Conservation (phyloP, 2,888 invertebrate genomes). For the Ochropleura plecta region DNA sequence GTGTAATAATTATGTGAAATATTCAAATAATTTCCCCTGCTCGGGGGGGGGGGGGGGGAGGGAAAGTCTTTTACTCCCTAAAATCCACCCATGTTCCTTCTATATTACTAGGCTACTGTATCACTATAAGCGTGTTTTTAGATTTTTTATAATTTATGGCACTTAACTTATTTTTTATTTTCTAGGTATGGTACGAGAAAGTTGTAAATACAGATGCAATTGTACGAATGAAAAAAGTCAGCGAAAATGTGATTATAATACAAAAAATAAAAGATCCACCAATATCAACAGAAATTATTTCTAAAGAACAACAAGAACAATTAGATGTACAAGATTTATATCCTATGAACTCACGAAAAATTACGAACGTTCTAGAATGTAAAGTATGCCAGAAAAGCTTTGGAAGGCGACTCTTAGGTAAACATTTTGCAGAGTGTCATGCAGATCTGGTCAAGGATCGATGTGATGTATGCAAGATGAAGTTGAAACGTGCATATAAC, state of each 20-base stretch:
- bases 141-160: too few relatives aligned
- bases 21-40: too few relatives aligned
- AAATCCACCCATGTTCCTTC: too few relatives aligned
- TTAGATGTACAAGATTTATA: not conserved
- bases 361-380: not conserved
- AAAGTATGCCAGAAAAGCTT: not conserved
- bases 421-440: not conserved
- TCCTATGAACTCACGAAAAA: not conserved
- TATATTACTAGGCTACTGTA: too few relatives aligned
- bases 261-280: not conserved
- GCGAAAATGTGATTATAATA: not conserved
- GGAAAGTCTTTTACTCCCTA: too few relatives aligned
- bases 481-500: not conserved
- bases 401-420: not conserved
- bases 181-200: not conserved
- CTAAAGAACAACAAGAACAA: not conserved
- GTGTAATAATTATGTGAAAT: too few relatives aligned
- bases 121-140: too few relatives aligned
- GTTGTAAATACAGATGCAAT: not conserved
- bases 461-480: not conserved
- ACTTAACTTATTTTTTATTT: not conserved
- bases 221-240: not conserved
- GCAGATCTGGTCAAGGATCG: not conserved
- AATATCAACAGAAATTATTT: not conserved
- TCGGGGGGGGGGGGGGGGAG: too few relatives aligned